These are phyloP conservation scores for Acrobasis consociella DNA, from an alignment of 2,888 invertebrate species.

Conservation along the genomic window DNA sequence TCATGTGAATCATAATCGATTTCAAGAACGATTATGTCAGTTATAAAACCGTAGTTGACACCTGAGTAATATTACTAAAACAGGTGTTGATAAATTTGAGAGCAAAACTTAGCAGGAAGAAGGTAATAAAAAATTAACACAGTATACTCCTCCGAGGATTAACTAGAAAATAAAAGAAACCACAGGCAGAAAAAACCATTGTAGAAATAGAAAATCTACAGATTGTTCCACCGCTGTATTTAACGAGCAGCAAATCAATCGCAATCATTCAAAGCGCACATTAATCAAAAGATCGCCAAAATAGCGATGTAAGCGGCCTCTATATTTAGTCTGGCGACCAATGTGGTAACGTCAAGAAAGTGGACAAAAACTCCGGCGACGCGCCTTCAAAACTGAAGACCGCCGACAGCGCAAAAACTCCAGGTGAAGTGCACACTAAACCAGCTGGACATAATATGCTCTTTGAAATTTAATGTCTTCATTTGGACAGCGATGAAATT, in stretches of 20 bases:
- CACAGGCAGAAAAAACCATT: neutral
- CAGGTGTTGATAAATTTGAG: no score
- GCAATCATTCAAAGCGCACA: constrained; percentile 43
- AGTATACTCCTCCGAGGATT: no score
- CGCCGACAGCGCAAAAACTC: constrained; percentile 45
- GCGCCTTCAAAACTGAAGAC: constrained; percentile 47
- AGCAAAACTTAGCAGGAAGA: no score
- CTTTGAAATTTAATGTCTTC: constrained; percentile 23
- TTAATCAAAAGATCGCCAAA: constrained; percentile 53
- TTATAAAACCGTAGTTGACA: neutral
- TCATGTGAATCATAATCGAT: constrained; percentile 17
- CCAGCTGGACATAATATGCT: constrained; percentile 41
- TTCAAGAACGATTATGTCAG: constrained; percentile 6
- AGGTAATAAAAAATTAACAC: no score
- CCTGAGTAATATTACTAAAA: no score
- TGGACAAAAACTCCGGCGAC: constrained; percentile 68
- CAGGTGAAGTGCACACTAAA: constrained; percentile 42
- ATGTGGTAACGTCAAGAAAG: constrained; percentile 66
- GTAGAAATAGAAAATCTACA: neutral
- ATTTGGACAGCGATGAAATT: constrained; percentile 15
- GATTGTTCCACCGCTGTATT: constrained; percentile 6
- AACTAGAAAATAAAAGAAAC: neutral
- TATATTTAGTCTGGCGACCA: constrained; percentile 47
- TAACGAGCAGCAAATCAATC: constrained; percentile 31
- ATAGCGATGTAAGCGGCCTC: constrained; percentile 41